Base-by-base conservation (phyloP, 2,888 invertebrate species). In the Drosophila cyrtoloma region DNA sequence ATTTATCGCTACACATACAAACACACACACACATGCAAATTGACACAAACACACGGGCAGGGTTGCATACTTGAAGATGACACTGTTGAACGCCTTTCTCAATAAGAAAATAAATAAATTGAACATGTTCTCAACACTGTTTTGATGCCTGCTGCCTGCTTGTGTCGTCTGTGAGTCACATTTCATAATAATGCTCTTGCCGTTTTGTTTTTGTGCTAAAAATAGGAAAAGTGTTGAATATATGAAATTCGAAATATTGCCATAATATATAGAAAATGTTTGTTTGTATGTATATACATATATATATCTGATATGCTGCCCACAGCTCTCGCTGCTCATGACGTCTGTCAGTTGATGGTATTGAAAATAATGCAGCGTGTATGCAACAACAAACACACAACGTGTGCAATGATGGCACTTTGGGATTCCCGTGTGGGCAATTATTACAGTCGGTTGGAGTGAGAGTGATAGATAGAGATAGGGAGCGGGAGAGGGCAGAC, bases 401-500 rank as follows among this genome's bases (percentile, higher is more conserved):
- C 58, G 75, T 82, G 68, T 69, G 57, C 39, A 69, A 28, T 57
- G 69, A 81, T 72, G 76, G 81, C 67, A 74, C 69, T 89, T 81
- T 82, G 85, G 90, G 90, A 89, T 87, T 85, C 90, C 85, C 85
- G 71, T 82, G 85, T 84, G 87, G 87, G 79, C 75, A 82, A 86
- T 89, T 87, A 84, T 87, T 87, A 87, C 72, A 75, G 58, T 14
- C 37, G 28, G 37, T 39, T 37, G 5, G 26, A 37, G n/a, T 22
- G n/a, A 10, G 33, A 32, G 60, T 30, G 56, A 26, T 30, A 44
- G 59, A 37, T 52, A 35, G 53, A 44, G 26, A 47, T 16, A 35
- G 55, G 44, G 62, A 16, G 60, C 42, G 61, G 42, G 28, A 26
- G 50, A 44, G 55, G 10, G 60, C 50, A 57, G 50, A 32, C 32